Evolutionary conservation across 2,113 vertebrate genomes (phyloP).

Genomic region (Corvus hawaiiensis): DNA sequence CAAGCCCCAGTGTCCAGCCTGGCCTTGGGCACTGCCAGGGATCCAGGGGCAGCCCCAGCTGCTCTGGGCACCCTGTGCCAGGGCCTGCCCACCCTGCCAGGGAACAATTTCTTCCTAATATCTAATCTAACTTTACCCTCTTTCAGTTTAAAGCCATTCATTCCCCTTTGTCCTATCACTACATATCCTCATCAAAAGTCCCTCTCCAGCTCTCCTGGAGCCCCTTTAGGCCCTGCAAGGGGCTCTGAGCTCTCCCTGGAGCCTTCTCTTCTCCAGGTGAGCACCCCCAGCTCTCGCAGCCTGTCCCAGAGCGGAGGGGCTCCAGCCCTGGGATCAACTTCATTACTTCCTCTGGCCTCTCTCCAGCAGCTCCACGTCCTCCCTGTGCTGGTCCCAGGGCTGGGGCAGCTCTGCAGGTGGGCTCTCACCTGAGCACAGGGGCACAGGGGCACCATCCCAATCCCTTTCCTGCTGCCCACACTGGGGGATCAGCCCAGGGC

Average conservation of each 20-base stretch:
- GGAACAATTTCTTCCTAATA: rapidly evolving
- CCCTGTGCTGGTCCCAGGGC: neutral
- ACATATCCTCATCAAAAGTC: neutral
- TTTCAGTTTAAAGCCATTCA: neutral
- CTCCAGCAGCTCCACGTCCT: neutral
- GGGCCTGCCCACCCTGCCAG: rapidly evolving
- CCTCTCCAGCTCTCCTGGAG: neutral
- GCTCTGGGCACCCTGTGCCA: neutral
- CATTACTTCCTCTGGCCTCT: neutral
- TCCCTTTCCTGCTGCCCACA: neutral
- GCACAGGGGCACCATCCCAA: neutral
- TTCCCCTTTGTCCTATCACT: no score
- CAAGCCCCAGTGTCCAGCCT: rapidly evolving
- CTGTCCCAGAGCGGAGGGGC: neutral
- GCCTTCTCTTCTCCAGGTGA: neutral
- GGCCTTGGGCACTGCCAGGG: neutral
- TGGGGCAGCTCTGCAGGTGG: neutral
- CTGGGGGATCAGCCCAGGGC: neutral
- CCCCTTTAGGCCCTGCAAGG: neutral
- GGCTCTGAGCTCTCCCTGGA: neutral
- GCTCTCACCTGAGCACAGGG: neutral
- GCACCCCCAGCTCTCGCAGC: neutral
- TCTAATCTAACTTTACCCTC: rapidly evolving
- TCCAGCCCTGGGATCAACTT: neutral
- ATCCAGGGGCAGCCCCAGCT: neutral